Percentiles rank a stretch among this genome's conserved stretches.
Conservation (phyloP, 1,140 invertebrate genomes). For the Caenorhabditis remanei region DNA sequence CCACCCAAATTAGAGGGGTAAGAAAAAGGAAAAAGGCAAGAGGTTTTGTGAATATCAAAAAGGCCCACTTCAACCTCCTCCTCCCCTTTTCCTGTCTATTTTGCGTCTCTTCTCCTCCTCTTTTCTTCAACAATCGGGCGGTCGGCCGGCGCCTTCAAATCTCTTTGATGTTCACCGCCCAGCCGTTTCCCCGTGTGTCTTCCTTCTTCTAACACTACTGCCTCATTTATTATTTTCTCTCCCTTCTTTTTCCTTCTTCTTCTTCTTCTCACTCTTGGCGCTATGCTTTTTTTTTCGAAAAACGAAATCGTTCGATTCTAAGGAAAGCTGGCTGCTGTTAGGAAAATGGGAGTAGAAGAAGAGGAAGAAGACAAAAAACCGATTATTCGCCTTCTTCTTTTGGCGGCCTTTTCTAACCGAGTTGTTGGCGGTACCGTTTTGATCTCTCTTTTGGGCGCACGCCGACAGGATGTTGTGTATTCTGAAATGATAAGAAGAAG, state of each 20-base stretch:
- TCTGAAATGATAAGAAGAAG: not conserved
- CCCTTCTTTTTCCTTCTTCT: not conserved
- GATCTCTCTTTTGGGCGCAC: not conserved
- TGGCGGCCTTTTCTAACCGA: not conserved
- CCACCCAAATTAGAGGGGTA: too few species aligned
- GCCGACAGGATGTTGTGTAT: too few species aligned
- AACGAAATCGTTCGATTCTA: too few species aligned
- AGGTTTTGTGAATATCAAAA: not conserved
- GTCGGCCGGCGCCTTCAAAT: constrained; percentile 48
- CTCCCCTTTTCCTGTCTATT: not conserved
- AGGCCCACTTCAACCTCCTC: not conserved
- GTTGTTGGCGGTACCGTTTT: not conserved
- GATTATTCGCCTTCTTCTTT: not conserved
- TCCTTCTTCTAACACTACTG: not conserved
- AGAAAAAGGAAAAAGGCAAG: not conserved
- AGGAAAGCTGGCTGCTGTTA: too few species aligned
- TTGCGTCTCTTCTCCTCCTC: not conserved
- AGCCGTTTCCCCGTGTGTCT: not conserved
- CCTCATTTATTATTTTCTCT: constrained; percentile 35
- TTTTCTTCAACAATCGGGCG: not conserved
- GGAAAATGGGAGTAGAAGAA: too few species aligned
- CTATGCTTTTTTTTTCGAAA: too few species aligned
- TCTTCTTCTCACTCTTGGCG: too few species aligned
- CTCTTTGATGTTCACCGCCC: constrained; percentile 54
- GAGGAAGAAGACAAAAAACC: not conserved